Evolutionary conservation across 2,888 invertebrate genomes (phyloP).

Genomic region (Caenorhabditis plicata): DNA sequence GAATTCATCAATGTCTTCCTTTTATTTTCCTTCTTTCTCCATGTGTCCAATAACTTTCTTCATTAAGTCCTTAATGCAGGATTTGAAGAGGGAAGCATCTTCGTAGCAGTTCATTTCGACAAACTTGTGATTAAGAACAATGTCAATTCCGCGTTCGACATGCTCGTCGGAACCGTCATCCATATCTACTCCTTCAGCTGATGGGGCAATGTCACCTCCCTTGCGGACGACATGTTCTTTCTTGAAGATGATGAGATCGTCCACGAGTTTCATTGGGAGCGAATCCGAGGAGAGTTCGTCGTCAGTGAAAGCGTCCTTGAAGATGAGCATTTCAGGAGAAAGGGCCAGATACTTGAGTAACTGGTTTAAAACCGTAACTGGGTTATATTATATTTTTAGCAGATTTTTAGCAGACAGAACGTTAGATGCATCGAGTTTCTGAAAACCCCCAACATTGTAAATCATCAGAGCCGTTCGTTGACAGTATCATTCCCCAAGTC

Average conservation of each 20-base stretch:
- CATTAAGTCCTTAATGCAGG: conserved; percentile 93
- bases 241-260: conserved; percentile 80
- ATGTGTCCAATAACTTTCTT: conserved; percentile 78
- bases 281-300: conserved; percentile 98
- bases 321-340: conserved; percentile 82
- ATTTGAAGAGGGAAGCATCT: conserved; percentile 83
- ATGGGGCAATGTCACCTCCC: conserved; percentile 79
- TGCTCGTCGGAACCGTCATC: conserved; percentile 71
- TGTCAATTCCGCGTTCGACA: conserved; percentile 83
- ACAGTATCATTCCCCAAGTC: no score
- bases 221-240: conserved; percentile 72
- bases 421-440: no score
- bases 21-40: conserved; percentile 59
- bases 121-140: conserved; percentile 82
- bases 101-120: conserved; percentile 73
- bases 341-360: no score
- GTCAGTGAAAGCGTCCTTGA: conserved; percentile 90
- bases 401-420: no score
- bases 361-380: no score
- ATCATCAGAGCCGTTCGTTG: no score
- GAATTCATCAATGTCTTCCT: conserved; percentile 63
- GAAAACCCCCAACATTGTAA: no score
- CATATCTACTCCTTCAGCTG: conserved; percentile 79
- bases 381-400: no score
- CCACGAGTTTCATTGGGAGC: conserved; percentile 86